These are phyloP conservation scores for Erpornis zantholeuca DNA, from an alignment of 2,113 vertebrate genomes.

Conservation along the genomic window DNA sequence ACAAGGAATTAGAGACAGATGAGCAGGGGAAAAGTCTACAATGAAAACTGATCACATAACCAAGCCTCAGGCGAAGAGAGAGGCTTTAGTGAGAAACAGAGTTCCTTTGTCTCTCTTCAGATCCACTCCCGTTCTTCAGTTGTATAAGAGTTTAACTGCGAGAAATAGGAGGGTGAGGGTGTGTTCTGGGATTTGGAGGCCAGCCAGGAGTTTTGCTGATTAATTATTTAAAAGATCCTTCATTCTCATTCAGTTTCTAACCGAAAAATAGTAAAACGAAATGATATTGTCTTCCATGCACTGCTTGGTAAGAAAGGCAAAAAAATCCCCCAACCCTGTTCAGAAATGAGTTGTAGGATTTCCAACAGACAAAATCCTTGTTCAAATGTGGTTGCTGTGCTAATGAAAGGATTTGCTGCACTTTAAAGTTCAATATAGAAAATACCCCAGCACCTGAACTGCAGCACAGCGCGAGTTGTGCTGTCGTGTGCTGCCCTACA, in stretches of 20 bases:
- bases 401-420: not conserved
- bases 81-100: not conserved
- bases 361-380: not conserved
- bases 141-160: not conserved
- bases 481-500: not conserved
- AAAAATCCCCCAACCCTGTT: not conserved
- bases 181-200: not conserved
- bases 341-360: not conserved
- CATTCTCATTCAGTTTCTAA: not conserved
- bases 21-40: not conserved
- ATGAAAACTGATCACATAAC: not conserved
- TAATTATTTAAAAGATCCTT: constrained; percentile 6
- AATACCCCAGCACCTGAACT: not conserved
- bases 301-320: not conserved
- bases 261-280: not conserved
- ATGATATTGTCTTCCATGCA: not conserved
- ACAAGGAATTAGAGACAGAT: not conserved
- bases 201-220: not conserved
- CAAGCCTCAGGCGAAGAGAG: not conserved
- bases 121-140: not conserved
- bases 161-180: not conserved
- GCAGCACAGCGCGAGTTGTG: not conserved
- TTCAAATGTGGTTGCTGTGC: not conserved
- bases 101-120: not conserved
- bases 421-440: not conserved